Percentiles rank a stretch among this genome's conserved stretches.
Conservation (phyloP, 2,888 invertebrate species). For the Xylota sylvarum region DNA sequence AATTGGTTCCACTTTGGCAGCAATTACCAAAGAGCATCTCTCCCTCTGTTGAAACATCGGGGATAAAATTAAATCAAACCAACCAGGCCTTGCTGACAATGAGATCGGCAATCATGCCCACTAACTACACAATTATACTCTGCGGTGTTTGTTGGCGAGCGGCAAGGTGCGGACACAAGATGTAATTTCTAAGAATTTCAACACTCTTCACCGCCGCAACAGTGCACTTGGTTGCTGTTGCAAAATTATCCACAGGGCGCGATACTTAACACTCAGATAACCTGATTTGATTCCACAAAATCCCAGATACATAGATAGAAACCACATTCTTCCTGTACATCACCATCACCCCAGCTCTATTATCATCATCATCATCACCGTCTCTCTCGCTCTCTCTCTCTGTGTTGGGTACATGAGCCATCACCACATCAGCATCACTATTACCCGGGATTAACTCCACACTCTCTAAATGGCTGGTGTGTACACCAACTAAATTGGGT, state of each 20-base stretch:
- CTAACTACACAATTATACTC: conserved; percentile 76
- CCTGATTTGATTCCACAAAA: conserved; percentile 75
- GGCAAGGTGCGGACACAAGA: conserved; percentile 32
- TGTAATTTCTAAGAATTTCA: conserved; percentile 71
- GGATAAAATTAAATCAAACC: conserved; percentile 75
- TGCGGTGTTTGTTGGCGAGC: conserved; percentile 20
- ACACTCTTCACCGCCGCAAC: conserved; percentile 37
- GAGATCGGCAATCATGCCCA: conserved; percentile 74
- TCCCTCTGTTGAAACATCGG: conserved; percentile 48
- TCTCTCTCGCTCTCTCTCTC: conserved; percentile 2
- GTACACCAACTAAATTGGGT: conserved; percentile 76
- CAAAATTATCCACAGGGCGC: conserved; percentile 75
- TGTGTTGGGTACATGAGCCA: conserved; percentile 46
- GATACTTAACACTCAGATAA: conserved; percentile 77
- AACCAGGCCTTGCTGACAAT: conserved; percentile 71
- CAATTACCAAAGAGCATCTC: conserved; percentile 71
- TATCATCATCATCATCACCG: conserved; percentile 31
- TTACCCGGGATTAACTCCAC: conserved; percentile 76
- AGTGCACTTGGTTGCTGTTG: not conserved
- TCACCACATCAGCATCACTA: conserved; percentile 70
- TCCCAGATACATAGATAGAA: conserved; percentile 51
- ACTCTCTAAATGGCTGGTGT: conserved; percentile 76
- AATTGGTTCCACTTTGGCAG: conserved; percentile 73
- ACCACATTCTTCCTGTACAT: conserved; percentile 27
- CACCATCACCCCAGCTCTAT: conserved; percentile 33